Evolutionary conservation across 2,888 invertebrate genomes (phyloP).

Genomic region (Physocephala rufipes): DNA sequence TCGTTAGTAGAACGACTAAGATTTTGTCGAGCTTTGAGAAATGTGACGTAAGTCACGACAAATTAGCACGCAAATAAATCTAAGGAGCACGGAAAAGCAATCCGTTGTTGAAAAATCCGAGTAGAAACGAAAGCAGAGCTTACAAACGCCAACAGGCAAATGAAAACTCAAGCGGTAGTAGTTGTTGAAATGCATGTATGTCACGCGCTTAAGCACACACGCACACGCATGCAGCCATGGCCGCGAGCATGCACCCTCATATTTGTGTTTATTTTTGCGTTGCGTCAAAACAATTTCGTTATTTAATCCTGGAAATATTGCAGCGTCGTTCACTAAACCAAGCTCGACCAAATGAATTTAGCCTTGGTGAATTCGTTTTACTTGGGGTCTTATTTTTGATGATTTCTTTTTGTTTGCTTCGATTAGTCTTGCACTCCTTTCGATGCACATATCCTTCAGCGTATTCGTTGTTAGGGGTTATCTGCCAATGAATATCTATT

Average conservation of each 20-base stretch:
- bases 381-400: too few species aligned
- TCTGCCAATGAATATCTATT: too few species aligned
- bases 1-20: too few species aligned
- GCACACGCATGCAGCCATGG: too few species aligned
- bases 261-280: background rate
- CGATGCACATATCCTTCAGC: too few species aligned
- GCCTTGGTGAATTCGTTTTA: too few species aligned
- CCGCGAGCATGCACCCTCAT: background rate
- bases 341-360: too few species aligned
- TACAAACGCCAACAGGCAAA: constrained; percentile 10
- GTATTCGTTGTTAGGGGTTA: too few species aligned
- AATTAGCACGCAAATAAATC: constrained; percentile 19
- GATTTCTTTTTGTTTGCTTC: too few species aligned
- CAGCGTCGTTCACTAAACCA: background rate
- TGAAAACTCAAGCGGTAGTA: background rate
- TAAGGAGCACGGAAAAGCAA: background rate
- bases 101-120: background rate
- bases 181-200: background rate
- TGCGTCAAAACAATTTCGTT: background rate
- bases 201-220: background rate
- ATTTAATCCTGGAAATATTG: background rate
- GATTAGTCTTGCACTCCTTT: too few species aligned
- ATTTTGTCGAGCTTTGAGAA: too few species aligned
- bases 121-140: background rate
- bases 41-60: background rate